A percentile compares a stretch with the other conserved stretches of the same genome.
Evolutionary conservation across 2,113 vertebrate genomes (phyloP).

Genomic region (Semicossyphus pulcher): DNA sequence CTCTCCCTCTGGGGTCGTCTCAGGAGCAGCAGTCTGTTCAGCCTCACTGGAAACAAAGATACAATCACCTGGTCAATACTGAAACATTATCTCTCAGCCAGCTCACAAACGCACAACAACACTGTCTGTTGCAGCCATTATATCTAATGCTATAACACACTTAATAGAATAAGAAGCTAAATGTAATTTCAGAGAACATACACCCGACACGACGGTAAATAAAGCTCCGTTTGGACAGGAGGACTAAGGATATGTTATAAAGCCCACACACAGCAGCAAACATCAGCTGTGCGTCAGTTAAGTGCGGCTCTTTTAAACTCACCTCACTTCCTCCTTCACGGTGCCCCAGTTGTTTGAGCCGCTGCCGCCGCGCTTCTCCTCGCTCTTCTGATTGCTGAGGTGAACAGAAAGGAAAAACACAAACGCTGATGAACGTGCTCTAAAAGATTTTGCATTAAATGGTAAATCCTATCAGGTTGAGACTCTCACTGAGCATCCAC

Average conservation of each 20-base stretch:
- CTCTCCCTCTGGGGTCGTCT: conserved; percentile 94
- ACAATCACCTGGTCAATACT: conserved; percentile 26
- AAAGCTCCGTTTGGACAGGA: too few relatives aligned
- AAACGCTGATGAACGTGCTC: background rate
- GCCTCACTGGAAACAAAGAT: conserved; percentile 87
- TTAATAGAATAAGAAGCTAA: too few relatives aligned
- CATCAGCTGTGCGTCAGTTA: background rate
- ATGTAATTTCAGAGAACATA: too few relatives aligned
- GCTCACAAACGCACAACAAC: background rate
- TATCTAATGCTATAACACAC: background rate
- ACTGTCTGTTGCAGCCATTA: background rate
- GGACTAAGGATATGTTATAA: too few relatives aligned
- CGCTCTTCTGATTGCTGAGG: conserved; percentile 94
- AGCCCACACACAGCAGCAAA: background rate
- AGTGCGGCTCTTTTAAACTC: conserved; percentile 51
- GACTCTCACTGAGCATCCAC: background rate
- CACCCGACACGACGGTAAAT: too few relatives aligned
- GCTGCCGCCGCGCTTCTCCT: conserved; percentile 95
- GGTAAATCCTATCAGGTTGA: background rate
- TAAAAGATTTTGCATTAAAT: background rate
- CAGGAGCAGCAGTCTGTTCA: conserved; percentile 93
- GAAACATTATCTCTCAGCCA: background rate
- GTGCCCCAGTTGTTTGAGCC: conserved; percentile 98
- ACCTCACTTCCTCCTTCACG: conserved; percentile 98
- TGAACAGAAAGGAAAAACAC: conserved; percentile 25